Conservation (phyloP, 2,113 vertebrate species). For the Poeciliopsis turrubarensis region DNA sequence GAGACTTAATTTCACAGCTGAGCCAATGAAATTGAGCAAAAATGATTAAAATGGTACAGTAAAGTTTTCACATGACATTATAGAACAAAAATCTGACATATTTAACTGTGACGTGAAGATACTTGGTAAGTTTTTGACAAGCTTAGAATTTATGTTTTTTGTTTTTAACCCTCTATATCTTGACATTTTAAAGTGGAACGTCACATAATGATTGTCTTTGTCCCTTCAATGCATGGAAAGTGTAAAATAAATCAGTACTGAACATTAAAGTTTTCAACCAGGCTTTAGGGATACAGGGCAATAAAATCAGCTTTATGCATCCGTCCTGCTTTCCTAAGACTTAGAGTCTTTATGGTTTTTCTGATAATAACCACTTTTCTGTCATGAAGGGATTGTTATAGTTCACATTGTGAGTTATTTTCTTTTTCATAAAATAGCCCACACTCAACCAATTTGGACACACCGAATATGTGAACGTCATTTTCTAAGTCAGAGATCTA, state of each 20-base stretch:
- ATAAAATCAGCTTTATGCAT: conserved; percentile 27
- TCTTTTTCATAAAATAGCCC: not conserved
- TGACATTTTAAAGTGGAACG: not conserved
- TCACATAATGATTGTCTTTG: conserved; percentile 8
- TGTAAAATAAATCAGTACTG: conserved; percentile 9
- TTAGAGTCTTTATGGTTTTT: conserved; percentile 39
- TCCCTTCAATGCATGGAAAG: conserved; percentile 2
- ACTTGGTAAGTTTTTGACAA: not conserved
- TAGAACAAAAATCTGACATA: conserved; percentile 6
- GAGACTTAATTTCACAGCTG: conserved; percentile 50
- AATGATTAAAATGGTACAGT: conserved; percentile 38
- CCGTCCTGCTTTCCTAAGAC: conserved; percentile 24
- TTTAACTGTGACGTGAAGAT: conserved; percentile 3
- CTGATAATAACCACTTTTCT: conserved; percentile 56
- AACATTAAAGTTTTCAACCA: conserved; percentile 22
- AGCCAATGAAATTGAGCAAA: conserved; percentile 6
- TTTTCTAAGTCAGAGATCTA: too few relatives aligned
- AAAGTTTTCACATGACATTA: conserved; percentile 18
- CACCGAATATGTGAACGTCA: too few relatives aligned
- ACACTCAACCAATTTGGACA: too few relatives aligned
- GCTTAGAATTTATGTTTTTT: not conserved
- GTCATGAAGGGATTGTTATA: conserved; percentile 39
- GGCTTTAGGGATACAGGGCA: conserved; percentile 15
- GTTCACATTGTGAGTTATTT: conserved; percentile 33
- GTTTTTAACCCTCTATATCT: not conserved